Evolutionary conservation across 2,888 invertebrate genomes (phyloP).

Genomic region (Morpho helenor): DNA sequence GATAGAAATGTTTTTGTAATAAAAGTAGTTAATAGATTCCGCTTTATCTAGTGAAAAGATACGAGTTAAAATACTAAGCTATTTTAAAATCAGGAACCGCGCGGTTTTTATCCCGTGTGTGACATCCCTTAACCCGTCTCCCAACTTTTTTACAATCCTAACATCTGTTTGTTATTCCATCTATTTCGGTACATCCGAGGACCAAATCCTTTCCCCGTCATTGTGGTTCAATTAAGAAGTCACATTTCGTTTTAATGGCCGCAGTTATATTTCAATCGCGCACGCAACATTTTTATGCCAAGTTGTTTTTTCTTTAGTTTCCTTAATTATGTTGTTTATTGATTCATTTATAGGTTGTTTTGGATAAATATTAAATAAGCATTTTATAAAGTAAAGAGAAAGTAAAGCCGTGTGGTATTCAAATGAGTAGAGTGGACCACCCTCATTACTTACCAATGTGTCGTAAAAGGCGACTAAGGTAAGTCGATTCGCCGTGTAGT

Average conservation of each 20-base stretch:
- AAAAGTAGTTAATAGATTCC: too few species aligned
- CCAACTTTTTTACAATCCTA: conserved; percentile 50
- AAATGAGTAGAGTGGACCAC: too few species aligned
- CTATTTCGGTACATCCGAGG: conserved; percentile 62
- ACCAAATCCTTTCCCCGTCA: conserved; percentile 47
- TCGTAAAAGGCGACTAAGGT: too few species aligned
- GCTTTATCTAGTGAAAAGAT: too few species aligned
- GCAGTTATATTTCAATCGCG: conserved; percentile 55
- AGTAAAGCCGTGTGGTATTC: too few species aligned
- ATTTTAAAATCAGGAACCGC: conserved; percentile 14
- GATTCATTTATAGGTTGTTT: conserved; percentile 5
- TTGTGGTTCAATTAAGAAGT: conserved; percentile 66
- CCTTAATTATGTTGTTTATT: conserved; percentile 64
- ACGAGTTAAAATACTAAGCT: too few species aligned
- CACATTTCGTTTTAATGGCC: conserved; percentile 57
- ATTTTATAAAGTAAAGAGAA: neutral
- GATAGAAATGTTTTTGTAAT: too few species aligned
- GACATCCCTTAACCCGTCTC: conserved; percentile 41
- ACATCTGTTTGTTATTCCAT: conserved; percentile 69
- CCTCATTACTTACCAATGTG: too few species aligned
- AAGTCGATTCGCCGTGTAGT: too few species aligned
- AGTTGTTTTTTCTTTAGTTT: conserved; percentile 55
- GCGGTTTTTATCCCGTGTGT: conserved; percentile 28
- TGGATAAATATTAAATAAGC: neutral
- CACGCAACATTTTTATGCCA: conserved; percentile 34